Conservation (phyloP, 1,140 invertebrate species). For the Plutomurus gul region DNA sequence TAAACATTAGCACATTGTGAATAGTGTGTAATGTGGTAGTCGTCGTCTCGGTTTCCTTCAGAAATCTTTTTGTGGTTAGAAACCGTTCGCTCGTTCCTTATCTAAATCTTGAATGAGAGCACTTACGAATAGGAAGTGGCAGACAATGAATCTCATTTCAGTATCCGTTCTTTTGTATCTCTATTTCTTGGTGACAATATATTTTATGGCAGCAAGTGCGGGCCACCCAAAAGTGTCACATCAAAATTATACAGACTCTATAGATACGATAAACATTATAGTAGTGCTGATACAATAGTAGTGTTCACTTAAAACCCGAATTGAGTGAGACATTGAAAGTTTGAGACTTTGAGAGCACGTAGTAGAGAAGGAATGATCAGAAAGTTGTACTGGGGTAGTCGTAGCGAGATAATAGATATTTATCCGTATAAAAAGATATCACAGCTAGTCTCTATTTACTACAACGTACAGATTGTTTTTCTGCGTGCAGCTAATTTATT, state of each 20-base stretch:
- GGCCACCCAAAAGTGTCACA: background rate
- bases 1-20: background rate
- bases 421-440: background rate
- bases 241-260: background rate
- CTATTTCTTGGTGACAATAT: background rate
- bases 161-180: background rate
- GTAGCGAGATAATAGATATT: background rate
- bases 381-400: background rate
- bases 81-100: background rate
- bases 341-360: background rate
- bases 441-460: background rate
- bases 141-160: background rate
- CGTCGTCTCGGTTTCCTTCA: too few relatives aligned
- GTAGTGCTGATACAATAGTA: background rate
- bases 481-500: slow-evolving; percentile 13
- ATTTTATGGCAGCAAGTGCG: too few relatives aligned
- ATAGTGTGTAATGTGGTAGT: too few relatives aligned
- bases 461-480: background rate
- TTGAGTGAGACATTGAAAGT: background rate
- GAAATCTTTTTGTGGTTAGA: background rate
- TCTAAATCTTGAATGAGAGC: background rate
- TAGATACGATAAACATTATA: too few relatives aligned
- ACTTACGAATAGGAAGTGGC: background rate
- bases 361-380: background rate
- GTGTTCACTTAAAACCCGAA: background rate